These are phyloP conservation scores for Tinea trinotella DNA, from an alignment of 2,888 invertebrate genomes.

Conservation along the genomic window DNA sequence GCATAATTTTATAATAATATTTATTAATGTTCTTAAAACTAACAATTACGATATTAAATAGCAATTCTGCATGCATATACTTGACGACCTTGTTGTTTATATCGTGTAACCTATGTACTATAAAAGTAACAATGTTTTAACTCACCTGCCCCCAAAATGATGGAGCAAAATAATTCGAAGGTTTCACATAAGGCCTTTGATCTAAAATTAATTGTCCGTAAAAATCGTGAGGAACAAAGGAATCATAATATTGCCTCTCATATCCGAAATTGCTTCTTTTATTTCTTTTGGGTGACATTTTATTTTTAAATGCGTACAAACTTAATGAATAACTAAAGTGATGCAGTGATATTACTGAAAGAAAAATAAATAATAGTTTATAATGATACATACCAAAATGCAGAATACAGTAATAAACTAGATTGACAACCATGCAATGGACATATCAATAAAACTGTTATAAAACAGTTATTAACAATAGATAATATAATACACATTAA, in stretches of 20 bases:
- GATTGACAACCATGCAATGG: too few species aligned
- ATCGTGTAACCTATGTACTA: neutral
- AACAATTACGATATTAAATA: neutral
- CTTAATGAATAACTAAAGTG: neutral
- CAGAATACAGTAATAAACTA: too few species aligned
- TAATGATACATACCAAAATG: too few species aligned
- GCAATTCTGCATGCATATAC: neutral
- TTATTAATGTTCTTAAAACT: too few species aligned
- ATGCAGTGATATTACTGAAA: neutral
- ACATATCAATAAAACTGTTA: too few species aligned
- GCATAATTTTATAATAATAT: too few species aligned
- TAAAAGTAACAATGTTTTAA: neutral
- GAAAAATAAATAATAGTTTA: neutral
- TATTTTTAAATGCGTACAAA: neutral
- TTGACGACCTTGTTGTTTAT: neutral
- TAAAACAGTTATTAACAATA: too few species aligned
- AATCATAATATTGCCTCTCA: neutral
- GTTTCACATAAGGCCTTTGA: neutral
- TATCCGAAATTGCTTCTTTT: neutral
- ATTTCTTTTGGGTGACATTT: neutral
- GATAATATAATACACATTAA: too few species aligned
- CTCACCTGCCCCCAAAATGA: conserved; percentile 2
- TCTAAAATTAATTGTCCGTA: neutral
- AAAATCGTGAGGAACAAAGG: neutral
- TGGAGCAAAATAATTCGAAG: neutral